Evolutionary conservation across 1,140 invertebrate genomes (phyloP).

Genomic region (Bombus sibiricus): DNA sequence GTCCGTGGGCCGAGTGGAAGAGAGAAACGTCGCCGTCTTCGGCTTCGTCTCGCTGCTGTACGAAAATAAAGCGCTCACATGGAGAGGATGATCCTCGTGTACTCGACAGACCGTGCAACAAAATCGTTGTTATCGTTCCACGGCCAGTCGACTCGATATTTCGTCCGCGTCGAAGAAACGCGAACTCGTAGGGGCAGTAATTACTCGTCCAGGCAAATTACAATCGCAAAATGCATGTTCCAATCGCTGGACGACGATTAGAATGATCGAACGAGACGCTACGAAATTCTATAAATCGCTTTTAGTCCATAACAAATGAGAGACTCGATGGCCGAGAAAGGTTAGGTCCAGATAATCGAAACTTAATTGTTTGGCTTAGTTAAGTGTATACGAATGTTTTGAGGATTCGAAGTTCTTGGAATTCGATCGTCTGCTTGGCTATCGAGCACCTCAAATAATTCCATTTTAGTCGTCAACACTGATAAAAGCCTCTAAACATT

Average conservation of each 20-base stretch:
- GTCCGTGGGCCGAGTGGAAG: slow-evolving; percentile 17
- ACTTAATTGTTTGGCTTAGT: neutral
- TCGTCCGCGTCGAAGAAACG: neutral
- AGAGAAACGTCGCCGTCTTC: slow-evolving; percentile 17
- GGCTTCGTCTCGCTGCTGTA: slow-evolving; percentile 38
- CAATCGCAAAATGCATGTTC: neutral
- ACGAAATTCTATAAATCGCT: slow-evolving; percentile 35
- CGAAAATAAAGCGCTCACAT: slow-evolving; percentile 51
- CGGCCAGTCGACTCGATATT: slow-evolving; percentile 12
- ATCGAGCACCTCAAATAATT: slow-evolving; percentile 47
- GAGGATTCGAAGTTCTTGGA: too few relatives aligned
- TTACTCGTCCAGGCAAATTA: neutral
- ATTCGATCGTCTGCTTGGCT: neutral
- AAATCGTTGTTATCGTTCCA: slow-evolving; percentile 25
- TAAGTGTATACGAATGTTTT: neutral
- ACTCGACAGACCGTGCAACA: slow-evolving; percentile 13
- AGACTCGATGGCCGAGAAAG: neutral
- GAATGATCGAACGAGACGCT: slow-evolving; percentile 2
- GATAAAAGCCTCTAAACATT: slow-evolving; percentile 52
- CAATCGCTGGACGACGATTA: neutral
- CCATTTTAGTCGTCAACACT: slow-evolving; percentile 52
- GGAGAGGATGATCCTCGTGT: slow-evolving; percentile 27
- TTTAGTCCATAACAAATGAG: slow-evolving; percentile 52
- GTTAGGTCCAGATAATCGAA: neutral
- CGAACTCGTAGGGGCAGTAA: slow-evolving; percentile 14